Conservation (phyloP, 2,113 vertebrate genomes). For the Anser cygnoides region DNA sequence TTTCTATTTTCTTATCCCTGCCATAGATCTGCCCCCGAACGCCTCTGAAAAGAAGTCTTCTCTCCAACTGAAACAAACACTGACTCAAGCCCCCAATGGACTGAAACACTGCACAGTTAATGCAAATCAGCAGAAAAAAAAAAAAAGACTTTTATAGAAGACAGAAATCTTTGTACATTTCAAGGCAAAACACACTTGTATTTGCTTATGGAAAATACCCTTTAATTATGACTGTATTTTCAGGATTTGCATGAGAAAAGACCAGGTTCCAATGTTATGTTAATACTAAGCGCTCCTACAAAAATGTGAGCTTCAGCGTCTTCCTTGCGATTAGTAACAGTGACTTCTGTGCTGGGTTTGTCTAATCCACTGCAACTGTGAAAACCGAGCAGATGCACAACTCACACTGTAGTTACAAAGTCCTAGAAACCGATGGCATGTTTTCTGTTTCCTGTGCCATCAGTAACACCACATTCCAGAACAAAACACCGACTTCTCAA, state of each 20-base stretch:
- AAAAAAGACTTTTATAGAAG: neutral
- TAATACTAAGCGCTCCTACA: neutral
- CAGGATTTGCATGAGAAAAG: neutral
- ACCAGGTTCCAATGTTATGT: neutral
- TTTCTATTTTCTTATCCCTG: slow-evolving; percentile 65
- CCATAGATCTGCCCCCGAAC: slow-evolving; percentile 16
- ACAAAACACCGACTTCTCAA: neutral
- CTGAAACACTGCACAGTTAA: neutral
- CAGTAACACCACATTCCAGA: neutral
- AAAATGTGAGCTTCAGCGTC: neutral
- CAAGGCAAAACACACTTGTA: neutral
- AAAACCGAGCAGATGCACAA: neutral
- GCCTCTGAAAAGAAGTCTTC: neutral
- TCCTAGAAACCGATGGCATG: neutral
- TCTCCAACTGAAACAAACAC: neutral
- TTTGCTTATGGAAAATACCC: neutral
- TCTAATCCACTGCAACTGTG: neutral
- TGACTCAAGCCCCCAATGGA: fast-evolving
- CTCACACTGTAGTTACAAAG: neutral
- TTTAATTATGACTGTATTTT: neutral
- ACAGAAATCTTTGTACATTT: neutral
- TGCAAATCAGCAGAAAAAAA: neutral
- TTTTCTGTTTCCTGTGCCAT: neutral
- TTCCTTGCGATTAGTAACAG: neutral
- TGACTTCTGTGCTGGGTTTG: neutral